These are phyloP conservation scores for Acronicta aceris DNA, from an alignment of 2,888 invertebrate species.

Conservation along the genomic window DNA sequence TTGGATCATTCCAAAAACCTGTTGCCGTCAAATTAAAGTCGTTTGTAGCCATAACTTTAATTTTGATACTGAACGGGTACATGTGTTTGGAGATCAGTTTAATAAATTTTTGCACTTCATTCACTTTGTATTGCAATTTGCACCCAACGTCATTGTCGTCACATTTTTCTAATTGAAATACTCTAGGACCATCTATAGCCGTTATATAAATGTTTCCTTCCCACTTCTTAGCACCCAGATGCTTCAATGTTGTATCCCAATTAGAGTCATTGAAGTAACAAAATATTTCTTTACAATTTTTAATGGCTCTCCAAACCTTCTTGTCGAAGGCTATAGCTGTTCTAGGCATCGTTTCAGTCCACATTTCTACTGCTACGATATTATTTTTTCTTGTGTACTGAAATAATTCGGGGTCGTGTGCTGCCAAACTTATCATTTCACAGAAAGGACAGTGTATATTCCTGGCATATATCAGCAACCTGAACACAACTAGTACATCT, in stretches of 20 bases:
- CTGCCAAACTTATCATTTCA: conserved; percentile 65
- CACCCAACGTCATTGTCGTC: conserved; percentile 32
- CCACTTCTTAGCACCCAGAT: conserved; percentile 51
- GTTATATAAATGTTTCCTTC: conserved; percentile 55
- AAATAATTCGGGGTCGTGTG: conserved; percentile 47
- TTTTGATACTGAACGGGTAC: conserved; percentile 51
- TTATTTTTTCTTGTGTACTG: conserved; percentile 43
- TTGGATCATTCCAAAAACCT: conserved; percentile 61
- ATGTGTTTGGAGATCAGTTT: conserved; percentile 39
- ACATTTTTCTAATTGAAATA: conserved; percentile 60
- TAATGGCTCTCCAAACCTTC: conserved; percentile 63
- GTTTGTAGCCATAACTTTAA: conserved; percentile 21
- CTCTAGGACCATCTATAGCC: conserved; percentile 62
- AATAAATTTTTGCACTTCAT: conserved; percentile 47
- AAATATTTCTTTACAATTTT: conserved; percentile 56
- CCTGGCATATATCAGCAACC: conserved; percentile 52
- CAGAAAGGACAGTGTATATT: conserved; percentile 58
- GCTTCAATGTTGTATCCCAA: conserved; percentile 65
- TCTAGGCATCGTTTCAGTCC: conserved; percentile 49
- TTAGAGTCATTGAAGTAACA: conserved; percentile 66
- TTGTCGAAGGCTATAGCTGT: conserved; percentile 68
- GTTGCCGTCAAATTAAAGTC: conserved; percentile 11
- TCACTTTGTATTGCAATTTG: conserved; percentile 41
- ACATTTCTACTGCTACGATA: conserved; percentile 43
- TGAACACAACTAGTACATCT: conserved; percentile 63